These are phyloP conservation scores for Gallinago undulata DNA, from an alignment of 2,113 vertebrate genomes.

Conservation along the genomic window DNA sequence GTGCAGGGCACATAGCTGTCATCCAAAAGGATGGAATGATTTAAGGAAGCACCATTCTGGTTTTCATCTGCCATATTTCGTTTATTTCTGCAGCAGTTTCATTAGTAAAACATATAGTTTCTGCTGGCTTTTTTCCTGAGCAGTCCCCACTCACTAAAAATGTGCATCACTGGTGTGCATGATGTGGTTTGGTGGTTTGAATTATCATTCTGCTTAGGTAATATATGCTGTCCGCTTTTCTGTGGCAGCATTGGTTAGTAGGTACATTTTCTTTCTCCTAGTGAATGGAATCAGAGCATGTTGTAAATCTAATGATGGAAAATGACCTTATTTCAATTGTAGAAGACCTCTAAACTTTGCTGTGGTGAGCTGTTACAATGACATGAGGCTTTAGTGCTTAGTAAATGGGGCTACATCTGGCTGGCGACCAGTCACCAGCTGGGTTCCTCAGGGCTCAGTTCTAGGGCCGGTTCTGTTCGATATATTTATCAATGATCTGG, in stretches of 20 bases:
- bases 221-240: not conserved
- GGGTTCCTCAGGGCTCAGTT: not conserved
- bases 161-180: not conserved
- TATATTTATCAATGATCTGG: not conserved
- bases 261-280: not conserved
- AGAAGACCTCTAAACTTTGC: not conserved
- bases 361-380: not conserved
- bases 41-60: not conserved
- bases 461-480: not conserved
- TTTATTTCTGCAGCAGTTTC: not conserved
- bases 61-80: not conserved
- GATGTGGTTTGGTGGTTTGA: constrained; percentile 5
- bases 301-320: not conserved
- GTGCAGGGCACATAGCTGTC: not conserved
- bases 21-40: not conserved
- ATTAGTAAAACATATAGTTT: not conserved
- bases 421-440: accelerated
- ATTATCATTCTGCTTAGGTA: not conserved
- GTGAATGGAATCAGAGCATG: not conserved
- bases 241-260: not conserved
- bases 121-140: not conserved
- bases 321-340: not conserved
- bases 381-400: not conserved
- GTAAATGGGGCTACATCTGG: not conserved
- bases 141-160: not conserved